phyloP scores from a whole-genome alignment of 2,888 invertebrate genomes.

The Heliothis peltigera region DNA sequence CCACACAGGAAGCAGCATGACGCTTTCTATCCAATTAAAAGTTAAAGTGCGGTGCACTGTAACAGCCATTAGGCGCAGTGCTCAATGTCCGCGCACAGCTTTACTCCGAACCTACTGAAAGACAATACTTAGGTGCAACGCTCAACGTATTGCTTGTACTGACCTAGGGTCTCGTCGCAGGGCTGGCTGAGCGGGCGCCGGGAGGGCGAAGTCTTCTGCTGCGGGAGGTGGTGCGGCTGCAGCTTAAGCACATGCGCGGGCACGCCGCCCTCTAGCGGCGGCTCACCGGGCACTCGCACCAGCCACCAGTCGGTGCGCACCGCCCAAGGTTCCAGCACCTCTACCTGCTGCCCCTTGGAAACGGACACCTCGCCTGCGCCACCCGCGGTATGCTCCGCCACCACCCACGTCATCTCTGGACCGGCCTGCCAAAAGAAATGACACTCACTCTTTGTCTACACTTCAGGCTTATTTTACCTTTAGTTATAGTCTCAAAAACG shows the following conservation, averaged over 20 bases:
- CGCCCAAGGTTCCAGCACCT: constrained; percentile 94
- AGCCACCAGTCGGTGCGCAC: constrained; percentile 93
- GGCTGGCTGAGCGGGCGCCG: constrained; percentile 83
- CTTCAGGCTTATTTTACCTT: no score
- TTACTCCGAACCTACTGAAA: not conserved
- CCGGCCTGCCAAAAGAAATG: constrained; percentile 90
- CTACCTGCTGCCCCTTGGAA: constrained; percentile 97
- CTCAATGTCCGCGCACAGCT: not conserved
- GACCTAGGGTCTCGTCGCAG: constrained; percentile 85
- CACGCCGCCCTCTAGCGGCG: constrained; percentile 94
- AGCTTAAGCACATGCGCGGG: constrained; percentile 93
- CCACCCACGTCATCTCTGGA: constrained; percentile 97
- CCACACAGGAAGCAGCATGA: not conserved
- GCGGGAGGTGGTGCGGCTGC: constrained; percentile 76
- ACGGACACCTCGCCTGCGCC: constrained; percentile 95
- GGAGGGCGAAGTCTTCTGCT: constrained; percentile 83
- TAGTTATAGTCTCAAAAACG: no score
- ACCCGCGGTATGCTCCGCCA: constrained; percentile 95
- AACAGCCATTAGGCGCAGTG: not conserved
- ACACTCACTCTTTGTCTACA: constrained; percentile 1
- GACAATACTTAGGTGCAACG: not conserved
- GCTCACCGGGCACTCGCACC: constrained; percentile 91
- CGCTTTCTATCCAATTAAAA: constrained; percentile 11
- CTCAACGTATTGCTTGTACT: no score
- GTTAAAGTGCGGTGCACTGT: not conserved